Evolutionary conservation across 2,797 vertebrate genomes (phyloP).

Genomic region (Nyctalus aviator): DNA sequence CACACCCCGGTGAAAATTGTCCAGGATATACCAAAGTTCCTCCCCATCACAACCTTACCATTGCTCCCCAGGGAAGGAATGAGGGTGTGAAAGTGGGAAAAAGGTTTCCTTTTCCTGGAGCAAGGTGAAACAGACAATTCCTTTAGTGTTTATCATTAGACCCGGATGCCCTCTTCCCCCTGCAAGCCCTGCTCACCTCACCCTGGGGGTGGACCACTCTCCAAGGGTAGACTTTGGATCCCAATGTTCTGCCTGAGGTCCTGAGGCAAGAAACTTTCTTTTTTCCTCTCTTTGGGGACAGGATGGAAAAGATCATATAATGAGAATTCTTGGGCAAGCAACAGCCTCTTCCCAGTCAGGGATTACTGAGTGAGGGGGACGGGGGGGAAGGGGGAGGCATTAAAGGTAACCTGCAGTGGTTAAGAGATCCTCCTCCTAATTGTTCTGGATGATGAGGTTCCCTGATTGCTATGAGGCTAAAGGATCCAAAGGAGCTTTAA

Average conservation of each 20-base stretch:
- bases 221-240: not conserved
- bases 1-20: not conserved
- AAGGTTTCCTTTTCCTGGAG: not conserved
- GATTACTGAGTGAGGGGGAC: not conserved
- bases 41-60: not conserved
- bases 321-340: not conserved
- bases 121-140: not conserved
- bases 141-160: not conserved
- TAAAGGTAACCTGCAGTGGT: not conserved
- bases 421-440: not conserved
- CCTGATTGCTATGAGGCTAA: not conserved
- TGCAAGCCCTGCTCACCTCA: not conserved
- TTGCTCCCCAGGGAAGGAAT: not conserved
- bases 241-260: not conserved
- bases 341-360: not conserved
- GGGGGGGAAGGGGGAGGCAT: too few species aligned
- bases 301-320: not conserved
- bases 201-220: not conserved
- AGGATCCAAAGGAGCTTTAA: not conserved
- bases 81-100: not conserved
- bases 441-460: not conserved
- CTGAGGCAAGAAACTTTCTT: constrained; percentile 18
- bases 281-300: not conserved
- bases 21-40: not conserved
- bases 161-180: not conserved